A percentile compares a stretch with the other conserved stretches of the same genome.
Evolutionary conservation across 2,888 invertebrate genomes (phyloP).

Genomic region (Cryptus viduatorius): DNA sequence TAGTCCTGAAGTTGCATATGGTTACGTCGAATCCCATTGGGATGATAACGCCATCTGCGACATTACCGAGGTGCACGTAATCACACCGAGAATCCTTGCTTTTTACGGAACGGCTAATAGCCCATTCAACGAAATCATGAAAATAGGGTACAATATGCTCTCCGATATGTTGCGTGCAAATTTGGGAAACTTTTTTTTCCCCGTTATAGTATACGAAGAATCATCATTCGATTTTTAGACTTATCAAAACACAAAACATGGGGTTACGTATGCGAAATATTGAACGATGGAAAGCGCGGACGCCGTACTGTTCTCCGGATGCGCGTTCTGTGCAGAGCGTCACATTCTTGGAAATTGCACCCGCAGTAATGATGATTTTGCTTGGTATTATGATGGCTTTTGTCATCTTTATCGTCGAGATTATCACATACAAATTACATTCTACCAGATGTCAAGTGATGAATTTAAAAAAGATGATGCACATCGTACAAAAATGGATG

Average conservation of each 20-base stretch:
- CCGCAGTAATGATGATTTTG: slow-evolving; percentile 76
- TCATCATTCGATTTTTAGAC: slow-evolving; percentile 62
- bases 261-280: slow-evolving; percentile 77
- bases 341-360: slow-evolving; percentile 77
- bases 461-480: slow-evolving; percentile 18
- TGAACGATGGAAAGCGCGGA: slow-evolving; percentile 77
- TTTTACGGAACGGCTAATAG: slow-evolving; percentile 76
- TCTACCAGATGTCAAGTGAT: slow-evolving; percentile 52
- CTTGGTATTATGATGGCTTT: slow-evolving; percentile 72
- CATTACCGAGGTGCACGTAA: slow-evolving; percentile 79
- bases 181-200: not conserved
- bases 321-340: slow-evolving; percentile 76
- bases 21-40: slow-evolving; percentile 77
- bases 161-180: not conserved
- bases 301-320: slow-evolving; percentile 77
- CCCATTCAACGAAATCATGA: slow-evolving; percentile 78
- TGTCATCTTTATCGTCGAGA: slow-evolving; percentile 71
- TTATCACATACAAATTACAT: slow-evolving; percentile 65
- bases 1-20: slow-evolving; percentile 79
- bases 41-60: slow-evolving; percentile 78
- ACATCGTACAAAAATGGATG: slow-evolving; percentile 29
- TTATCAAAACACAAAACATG: slow-evolving; percentile 75
- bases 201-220: not conserved
- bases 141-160: slow-evolving; percentile 75
- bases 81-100: slow-evolving; percentile 73